Evolutionary conservation across 2,113 vertebrate species (phyloP).

Genomic region (Saccopteryx leptura): DNA sequence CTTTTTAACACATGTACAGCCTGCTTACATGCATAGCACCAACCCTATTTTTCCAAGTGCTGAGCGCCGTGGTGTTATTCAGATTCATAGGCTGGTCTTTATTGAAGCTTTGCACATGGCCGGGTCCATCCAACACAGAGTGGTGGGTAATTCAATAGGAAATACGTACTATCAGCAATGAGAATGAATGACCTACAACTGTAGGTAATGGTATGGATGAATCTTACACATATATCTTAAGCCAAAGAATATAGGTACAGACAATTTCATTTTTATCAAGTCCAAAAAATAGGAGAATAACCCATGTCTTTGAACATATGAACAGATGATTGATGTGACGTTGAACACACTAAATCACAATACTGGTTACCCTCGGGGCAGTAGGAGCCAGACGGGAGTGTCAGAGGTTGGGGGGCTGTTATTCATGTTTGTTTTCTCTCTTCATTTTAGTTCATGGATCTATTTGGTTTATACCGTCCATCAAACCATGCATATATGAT

Average conservation of each 20-base stretch:
- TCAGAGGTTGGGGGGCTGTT: rapidly evolving
- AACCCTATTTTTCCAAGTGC: neutral
- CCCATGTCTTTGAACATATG: neutral
- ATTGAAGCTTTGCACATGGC: neutral
- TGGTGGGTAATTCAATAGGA: neutral
- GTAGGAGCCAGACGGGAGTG: neutral
- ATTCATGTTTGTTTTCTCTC: neutral
- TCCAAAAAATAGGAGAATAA: slow-evolving; percentile 8
- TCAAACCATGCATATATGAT: neutral
- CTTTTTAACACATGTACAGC: neutral
- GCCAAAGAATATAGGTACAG: neutral
- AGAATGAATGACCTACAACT: neutral
- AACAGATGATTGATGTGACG: neutral
- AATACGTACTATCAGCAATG: neutral
- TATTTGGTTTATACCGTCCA: neutral
- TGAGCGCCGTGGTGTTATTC: neutral
- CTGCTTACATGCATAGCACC: neutral
- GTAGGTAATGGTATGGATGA: neutral
- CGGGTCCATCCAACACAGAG: neutral
- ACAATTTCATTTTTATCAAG: neutral
- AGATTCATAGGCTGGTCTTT: neutral
- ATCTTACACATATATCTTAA: neutral
- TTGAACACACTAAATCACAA: neutral
- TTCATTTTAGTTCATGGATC: neutral
- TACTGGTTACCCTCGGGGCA: neutral